Percentiles rank a stretch among this genome's conserved stretches.
These are phyloP conservation scores for Pipistrellus pipistrellus DNA, from an alignment of 2,797 vertebrate species.

Conservation along the genomic window DNA sequence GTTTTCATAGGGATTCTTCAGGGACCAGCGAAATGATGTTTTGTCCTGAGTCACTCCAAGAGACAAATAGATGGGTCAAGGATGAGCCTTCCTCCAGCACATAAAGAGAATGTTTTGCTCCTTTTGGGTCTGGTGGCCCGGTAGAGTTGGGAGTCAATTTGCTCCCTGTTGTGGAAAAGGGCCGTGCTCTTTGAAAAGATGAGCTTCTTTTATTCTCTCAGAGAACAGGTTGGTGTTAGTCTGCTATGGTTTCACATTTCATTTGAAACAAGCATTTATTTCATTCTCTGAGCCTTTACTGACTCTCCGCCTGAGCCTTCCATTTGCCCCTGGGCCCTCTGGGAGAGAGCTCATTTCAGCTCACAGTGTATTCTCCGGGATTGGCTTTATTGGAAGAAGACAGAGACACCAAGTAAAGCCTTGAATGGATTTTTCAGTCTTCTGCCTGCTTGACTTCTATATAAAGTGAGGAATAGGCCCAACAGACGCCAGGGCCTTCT, in stretches of 20 bases:
- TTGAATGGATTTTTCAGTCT: conserved; percentile 69
- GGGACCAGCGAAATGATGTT: not conserved
- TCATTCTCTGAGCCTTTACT: conserved; percentile 62
- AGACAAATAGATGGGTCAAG: not conserved
- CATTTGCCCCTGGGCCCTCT: conserved; percentile 47
- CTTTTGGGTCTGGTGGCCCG: not conserved
- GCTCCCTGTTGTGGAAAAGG: conserved; percentile 48
- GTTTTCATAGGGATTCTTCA: not conserved
- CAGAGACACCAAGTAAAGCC: conserved; percentile 54
- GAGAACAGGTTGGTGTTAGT: conserved; percentile 53
- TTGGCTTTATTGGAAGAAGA: conserved; percentile 69
- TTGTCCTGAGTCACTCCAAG: not conserved
- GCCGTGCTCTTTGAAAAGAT: conserved; percentile 28
- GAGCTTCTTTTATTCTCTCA: conserved; percentile 52
- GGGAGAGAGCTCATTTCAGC: conserved; percentile 65
- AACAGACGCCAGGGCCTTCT: conserved; percentile 41
- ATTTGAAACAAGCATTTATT: conserved; percentile 69
- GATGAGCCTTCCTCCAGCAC: not conserved
- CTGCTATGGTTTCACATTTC: conserved; percentile 68
- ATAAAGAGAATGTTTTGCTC: not conserved
- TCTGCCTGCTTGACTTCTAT: conserved; percentile 67
- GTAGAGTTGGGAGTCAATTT: not conserved
- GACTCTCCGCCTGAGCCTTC: conserved; percentile 61
- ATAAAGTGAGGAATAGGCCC: conserved; percentile 69
- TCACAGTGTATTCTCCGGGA: conserved; percentile 48